A percentile compares a stretch with the other conserved stretches of the same genome.
phyloP scores from a whole-genome alignment of 1,140 invertebrate genomes.

The Penaeus chinensis region DNA sequence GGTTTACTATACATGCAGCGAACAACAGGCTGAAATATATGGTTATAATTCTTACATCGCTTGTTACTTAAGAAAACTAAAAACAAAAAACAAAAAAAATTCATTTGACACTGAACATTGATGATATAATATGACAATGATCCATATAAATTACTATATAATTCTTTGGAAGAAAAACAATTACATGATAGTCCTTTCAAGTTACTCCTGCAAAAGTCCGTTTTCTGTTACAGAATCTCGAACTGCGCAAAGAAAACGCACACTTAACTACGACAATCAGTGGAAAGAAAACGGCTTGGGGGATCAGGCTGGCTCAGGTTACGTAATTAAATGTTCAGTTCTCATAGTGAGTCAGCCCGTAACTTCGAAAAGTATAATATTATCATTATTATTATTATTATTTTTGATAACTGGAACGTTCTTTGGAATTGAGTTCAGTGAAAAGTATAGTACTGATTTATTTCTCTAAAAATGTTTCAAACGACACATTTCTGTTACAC shows the following conservation, averaged over 20 bases:
- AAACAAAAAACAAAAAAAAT: neutral
- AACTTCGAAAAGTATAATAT: neutral
- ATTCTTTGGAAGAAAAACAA: neutral
- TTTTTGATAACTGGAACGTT: too few relatives aligned
- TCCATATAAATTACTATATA: constrained; percentile 12
- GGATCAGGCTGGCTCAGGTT: neutral
- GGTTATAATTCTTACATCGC: constrained; percentile 11
- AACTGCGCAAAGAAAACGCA: constrained; percentile 27
- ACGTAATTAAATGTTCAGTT: constrained; percentile 8
- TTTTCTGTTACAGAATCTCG: constrained; percentile 30
- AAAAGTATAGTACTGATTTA: too few relatives aligned
- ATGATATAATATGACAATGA: constrained; percentile 48
- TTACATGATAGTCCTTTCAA: neutral
- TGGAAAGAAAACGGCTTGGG: constrained; percentile 2
- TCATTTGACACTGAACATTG: constrained; percentile 47
- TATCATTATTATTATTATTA: too few relatives aligned
- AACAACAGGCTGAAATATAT: constrained; percentile 37
- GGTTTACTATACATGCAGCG: constrained; percentile 33
- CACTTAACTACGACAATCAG: constrained; percentile 29
- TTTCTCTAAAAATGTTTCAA: too few relatives aligned
- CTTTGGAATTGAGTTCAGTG: too few relatives aligned
- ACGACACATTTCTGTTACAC: too few relatives aligned
- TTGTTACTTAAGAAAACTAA: constrained; percentile 29
- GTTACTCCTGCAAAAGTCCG: constrained; percentile 19
- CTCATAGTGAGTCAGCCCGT: neutral